A percentile compares a stretch with the other conserved stretches of the same genome.
Conservation (phyloP, 1,140 invertebrate species). For the Gerris buenoi region DNA sequence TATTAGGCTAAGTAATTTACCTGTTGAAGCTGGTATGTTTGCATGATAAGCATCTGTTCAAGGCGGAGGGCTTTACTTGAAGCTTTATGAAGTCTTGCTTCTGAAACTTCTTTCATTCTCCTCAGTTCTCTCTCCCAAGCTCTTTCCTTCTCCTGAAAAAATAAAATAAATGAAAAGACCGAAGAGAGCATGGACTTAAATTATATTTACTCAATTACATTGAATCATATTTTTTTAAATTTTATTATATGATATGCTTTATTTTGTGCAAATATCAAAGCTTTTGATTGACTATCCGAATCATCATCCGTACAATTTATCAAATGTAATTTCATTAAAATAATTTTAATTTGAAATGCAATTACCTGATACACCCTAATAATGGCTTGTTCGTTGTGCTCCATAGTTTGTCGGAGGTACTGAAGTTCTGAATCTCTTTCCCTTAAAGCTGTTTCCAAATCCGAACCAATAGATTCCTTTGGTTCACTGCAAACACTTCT, state of each 20-base stretch:
- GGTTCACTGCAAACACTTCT: not conserved
- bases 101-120: slow-evolving; percentile 45
- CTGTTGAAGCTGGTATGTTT: slow-evolving; percentile 40
- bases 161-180: too few relatives aligned
- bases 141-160: slow-evolving; percentile 38
- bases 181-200: too few relatives aligned
- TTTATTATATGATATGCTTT: too few relatives aligned
- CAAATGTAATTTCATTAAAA: too few relatives aligned
- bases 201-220: too few relatives aligned
- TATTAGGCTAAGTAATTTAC: too few relatives aligned
- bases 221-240: too few relatives aligned
- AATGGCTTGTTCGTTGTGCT: slow-evolving; percentile 62
- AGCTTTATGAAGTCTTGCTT: slow-evolving; percentile 47
- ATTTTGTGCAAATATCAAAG: too few relatives aligned
- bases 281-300: too few relatives aligned
- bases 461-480: slow-evolving; percentile 39
- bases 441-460: slow-evolving; percentile 54
- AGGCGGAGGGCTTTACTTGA: slow-evolving; percentile 47
- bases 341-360: too few relatives aligned
- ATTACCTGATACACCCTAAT: slow-evolving; percentile 30
- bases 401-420: slow-evolving; percentile 56
- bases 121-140: slow-evolving; percentile 41
- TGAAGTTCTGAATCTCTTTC: slow-evolving; percentile 58
- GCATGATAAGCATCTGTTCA: slow-evolving; percentile 53
- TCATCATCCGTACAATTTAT: too few relatives aligned